Percentiles rank a stretch among this genome's conserved stretches.
phyloP scores from a whole-genome alignment of 2,797 vertebrate species.

The Setipinna tenuifilis region DNA sequence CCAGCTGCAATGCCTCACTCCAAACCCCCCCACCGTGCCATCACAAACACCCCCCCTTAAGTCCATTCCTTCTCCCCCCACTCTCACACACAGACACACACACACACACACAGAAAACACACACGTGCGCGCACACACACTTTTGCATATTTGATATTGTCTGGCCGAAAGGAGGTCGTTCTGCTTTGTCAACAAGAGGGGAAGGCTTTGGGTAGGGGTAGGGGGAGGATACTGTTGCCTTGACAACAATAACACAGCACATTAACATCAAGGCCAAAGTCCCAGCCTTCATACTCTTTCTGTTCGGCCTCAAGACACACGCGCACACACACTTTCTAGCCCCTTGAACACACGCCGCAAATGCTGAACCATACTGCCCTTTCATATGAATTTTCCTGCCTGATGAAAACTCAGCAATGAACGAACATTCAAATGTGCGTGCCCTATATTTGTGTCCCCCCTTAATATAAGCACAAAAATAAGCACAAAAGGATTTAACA shows the following conservation, averaged over 20 bases:
- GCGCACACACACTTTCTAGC: not conserved
- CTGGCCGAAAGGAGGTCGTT: conserved; percentile 14
- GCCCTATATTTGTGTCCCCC: no score
- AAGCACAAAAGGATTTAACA: not conserved
- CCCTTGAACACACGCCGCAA: no score
- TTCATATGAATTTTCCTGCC: no score
- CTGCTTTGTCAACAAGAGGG: conserved; percentile 9
- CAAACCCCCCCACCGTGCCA: no score
- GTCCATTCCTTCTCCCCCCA: not conserved
- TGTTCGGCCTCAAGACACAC: not conserved
- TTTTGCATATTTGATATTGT: not conserved
- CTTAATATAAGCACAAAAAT: no score
- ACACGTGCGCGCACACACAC: not conserved
- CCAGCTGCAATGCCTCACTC: not conserved
- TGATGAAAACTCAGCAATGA: no score
- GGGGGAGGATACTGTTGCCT: not conserved
- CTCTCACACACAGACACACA: not conserved
- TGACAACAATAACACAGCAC: conserved; percentile 10
- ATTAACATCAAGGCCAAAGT: conserved; percentile 35
- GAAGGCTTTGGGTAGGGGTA: not conserved
- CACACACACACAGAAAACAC: conserved; percentile 16
- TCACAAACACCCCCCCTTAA: not conserved
- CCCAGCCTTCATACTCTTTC: conserved; percentile 10
- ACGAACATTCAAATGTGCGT: no score
- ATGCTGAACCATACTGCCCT: no score